A percentile compares a stretch with the other conserved stretches of the same genome.
These are phyloP conservation scores for Cordilura impudica DNA, from an alignment of 2,888 invertebrate species.

Conservation along the genomic window DNA sequence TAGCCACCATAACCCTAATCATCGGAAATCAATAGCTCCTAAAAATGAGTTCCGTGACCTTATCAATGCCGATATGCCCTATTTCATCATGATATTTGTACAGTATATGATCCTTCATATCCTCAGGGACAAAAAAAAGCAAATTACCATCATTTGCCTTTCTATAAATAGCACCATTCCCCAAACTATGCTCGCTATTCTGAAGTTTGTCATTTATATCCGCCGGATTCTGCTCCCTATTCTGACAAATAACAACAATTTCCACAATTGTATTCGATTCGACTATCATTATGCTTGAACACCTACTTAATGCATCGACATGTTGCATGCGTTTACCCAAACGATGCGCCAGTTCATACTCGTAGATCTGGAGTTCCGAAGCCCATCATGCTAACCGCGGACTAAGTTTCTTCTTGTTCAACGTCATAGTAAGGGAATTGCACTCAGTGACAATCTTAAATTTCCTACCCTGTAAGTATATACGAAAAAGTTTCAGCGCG, in stretches of 20 bases:
- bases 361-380: slow-evolving; percentile 26
- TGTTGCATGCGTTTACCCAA: slow-evolving; percentile 23
- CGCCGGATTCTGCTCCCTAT: slow-evolving; percentile 16
- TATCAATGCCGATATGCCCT: slow-evolving; percentile 37
- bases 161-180: slow-evolving; percentile 45
- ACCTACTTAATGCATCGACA: slow-evolving; percentile 39
- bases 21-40: slow-evolving; percentile 25
- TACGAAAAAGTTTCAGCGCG: neutral
- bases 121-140: slow-evolving; percentile 33
- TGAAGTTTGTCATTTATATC: slow-evolving; percentile 28
- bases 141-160: slow-evolving; percentile 5
- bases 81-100: slow-evolving; percentile 39
- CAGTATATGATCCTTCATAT: slow-evolving; percentile 37
- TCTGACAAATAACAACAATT: slow-evolving; percentile 45
- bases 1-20: neutral
- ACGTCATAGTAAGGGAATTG: slow-evolving; percentile 48
- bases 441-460: slow-evolving; percentile 70
- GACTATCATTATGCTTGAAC: slow-evolving; percentile 12
- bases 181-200: slow-evolving; percentile 17
- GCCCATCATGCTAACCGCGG: slow-evolving; percentile 12
- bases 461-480: slow-evolving; percentile 31
- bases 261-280: slow-evolving; percentile 44
- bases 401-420: slow-evolving; percentile 66
- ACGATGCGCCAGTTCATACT: slow-evolving; percentile 15
- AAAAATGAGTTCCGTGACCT: slow-evolving; percentile 20